A percentile compares a stretch with the other conserved stretches of the same genome.
phyloP scores from a whole-genome alignment of 2,888 invertebrate species.

The Sepioteuthis lessoniana region DNA sequence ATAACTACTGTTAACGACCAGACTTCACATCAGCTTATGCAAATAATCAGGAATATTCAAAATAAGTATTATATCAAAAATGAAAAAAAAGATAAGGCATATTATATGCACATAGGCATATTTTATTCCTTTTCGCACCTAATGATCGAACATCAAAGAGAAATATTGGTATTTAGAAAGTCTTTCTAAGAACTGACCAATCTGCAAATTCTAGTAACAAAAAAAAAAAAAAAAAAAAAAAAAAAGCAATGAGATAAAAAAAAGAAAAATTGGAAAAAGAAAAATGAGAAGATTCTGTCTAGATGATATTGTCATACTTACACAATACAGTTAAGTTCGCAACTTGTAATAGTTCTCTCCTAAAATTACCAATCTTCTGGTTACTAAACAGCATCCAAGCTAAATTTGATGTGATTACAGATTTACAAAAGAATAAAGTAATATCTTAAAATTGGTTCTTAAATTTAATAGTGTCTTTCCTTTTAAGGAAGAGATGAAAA shows the following conservation, averaged over 20 bases:
- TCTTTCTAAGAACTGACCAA: not conserved
- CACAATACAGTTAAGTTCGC: too few species aligned
- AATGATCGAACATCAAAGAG: not conserved
- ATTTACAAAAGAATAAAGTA: not conserved
- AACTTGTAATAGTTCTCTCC: constrained; percentile 8
- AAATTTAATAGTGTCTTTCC: constrained; percentile 33
- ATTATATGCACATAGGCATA: not conserved
- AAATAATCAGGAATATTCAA: not conserved
- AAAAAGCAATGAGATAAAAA: not conserved
- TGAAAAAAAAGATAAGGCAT: not conserved
- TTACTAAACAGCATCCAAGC: not conserved
- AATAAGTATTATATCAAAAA: not conserved
- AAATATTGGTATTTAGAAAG: not conserved
- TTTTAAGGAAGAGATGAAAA: not conserved
- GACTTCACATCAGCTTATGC: not conserved
- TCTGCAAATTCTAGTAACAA: not conserved
- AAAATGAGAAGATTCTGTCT: too few species aligned
- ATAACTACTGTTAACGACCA: not conserved
- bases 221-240: too few species aligned
- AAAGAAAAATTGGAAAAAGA: not conserved
- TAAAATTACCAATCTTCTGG: constrained; percentile 24
- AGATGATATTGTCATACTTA: too few species aligned
- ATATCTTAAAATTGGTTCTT: not conserved
- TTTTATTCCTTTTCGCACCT: not conserved
- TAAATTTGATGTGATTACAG: not conserved